A percentile compares a stretch with the other conserved stretches of the same genome.
phyloP scores from a whole-genome alignment of 2,113 vertebrate species.

The Dasyurus viverrinus region DNA sequence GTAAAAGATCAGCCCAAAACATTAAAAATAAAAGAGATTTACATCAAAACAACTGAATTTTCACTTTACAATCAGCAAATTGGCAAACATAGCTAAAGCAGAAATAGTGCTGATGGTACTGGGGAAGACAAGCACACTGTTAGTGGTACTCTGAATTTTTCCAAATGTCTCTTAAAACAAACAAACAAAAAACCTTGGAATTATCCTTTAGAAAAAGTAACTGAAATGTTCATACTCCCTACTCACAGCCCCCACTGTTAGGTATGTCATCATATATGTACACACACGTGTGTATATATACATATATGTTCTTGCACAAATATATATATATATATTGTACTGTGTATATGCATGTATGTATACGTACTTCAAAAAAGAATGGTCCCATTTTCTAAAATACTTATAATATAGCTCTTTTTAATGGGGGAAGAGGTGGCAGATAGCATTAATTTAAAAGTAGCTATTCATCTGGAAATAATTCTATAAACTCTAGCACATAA shows the following conservation, averaged over 20 bases:
- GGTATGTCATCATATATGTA: not conserved
- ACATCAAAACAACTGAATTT: not conserved
- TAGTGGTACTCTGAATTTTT: not conserved
- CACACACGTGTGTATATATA: fast-evolving
- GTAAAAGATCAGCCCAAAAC: not conserved
- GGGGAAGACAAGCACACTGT: not conserved
- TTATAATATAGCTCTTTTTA: not conserved
- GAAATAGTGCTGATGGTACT: not conserved
- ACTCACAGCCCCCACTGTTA: not conserved
- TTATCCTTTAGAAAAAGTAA: not conserved
- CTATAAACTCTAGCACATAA: not conserved
- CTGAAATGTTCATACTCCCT: not conserved
- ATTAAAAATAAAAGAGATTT: not conserved
- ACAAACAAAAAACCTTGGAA: not conserved
- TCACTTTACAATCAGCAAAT: not conserved
- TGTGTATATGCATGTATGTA: too few relatives aligned
- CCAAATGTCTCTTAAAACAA: not conserved
- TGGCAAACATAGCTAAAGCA: not conserved
- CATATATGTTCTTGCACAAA: too few relatives aligned
- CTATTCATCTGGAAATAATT: not conserved
- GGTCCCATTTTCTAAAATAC: not conserved
- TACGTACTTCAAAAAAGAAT: not conserved
- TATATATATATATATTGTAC: too few relatives aligned
- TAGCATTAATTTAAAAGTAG: not conserved
- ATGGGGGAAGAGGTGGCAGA: not conserved